Conservation (phyloP, 2,888 invertebrate genomes). For the Toxonevra muliebris region DNA sequence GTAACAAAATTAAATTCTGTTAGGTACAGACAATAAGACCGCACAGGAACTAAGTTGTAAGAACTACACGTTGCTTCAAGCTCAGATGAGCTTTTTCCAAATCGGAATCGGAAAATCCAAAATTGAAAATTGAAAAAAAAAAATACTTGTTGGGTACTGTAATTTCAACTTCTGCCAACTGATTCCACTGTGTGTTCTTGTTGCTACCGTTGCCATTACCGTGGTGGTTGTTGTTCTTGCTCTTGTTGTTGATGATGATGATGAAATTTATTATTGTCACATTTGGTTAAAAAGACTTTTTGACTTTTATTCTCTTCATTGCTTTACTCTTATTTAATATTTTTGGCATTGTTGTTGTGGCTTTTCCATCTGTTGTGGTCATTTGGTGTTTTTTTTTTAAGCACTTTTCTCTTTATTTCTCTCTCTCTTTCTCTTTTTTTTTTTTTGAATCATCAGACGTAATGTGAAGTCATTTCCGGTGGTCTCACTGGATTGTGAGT, state of each 20-base stretch:
- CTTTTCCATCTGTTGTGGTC: not conserved
- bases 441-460: not conserved
- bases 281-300: constrained; percentile 1
- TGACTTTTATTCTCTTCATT: too few relatives aligned
- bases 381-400: constrained; percentile 6
- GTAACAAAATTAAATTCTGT: too few relatives aligned
- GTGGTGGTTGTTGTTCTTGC: not conserved
- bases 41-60: too few relatives aligned
- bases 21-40: too few relatives aligned
- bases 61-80: too few relatives aligned
- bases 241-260: constrained; percentile 8
- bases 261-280: constrained; percentile 27
- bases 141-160: too few relatives aligned
- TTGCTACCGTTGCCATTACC: not conserved
- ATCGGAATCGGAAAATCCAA: too few relatives aligned
- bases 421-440: not conserved
- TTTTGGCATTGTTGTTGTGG: not conserved
- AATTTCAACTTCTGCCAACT: too few relatives aligned
- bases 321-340: constrained; percentile 5
- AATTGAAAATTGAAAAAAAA: too few relatives aligned
- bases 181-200: too few relatives aligned
- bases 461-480: constrained; percentile 7
- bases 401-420: not conserved
- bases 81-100: too few relatives aligned
- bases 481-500: too few relatives aligned